phyloP scores from a whole-genome alignment of 2,113 vertebrate species.

The Opisthocomus hoazin region DNA sequence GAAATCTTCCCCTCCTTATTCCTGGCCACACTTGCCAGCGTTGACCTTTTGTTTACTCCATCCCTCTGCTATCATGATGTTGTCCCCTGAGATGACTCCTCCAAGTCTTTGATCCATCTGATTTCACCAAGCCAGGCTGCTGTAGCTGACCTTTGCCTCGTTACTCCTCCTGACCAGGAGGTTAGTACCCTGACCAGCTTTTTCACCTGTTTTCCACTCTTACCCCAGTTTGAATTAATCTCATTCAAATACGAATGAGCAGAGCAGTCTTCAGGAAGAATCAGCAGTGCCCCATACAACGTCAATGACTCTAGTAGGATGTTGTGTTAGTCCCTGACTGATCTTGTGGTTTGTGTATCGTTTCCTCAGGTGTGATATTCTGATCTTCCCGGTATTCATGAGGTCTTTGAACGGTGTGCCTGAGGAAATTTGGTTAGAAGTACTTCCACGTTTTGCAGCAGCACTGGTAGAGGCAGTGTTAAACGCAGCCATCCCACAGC shows the following conservation, averaged over 20 bases:
- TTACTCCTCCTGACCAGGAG: neutral
- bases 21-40: neutral
- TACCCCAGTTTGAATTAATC: neutral
- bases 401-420: neutral
- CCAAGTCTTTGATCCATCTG: neutral
- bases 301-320: accelerated
- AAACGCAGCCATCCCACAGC: neutral
- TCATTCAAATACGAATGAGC: neutral
- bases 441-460: neutral
- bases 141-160: neutral
- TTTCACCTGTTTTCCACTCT: neutral
- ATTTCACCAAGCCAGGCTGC: neutral
- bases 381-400: neutral
- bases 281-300: neutral
- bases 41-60: neutral
- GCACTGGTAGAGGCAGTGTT: neutral
- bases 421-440: neutral
- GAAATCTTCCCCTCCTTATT: neutral
- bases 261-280: neutral
- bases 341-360: neutral
- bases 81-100: neutral
- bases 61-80: neutral
- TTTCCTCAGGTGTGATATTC: neutral
- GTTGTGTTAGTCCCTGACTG: neutral
- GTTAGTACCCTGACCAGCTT: neutral